These are phyloP conservation scores for Acleris cristana DNA, from an alignment of 2,888 invertebrate genomes.

Conservation along the genomic window DNA sequence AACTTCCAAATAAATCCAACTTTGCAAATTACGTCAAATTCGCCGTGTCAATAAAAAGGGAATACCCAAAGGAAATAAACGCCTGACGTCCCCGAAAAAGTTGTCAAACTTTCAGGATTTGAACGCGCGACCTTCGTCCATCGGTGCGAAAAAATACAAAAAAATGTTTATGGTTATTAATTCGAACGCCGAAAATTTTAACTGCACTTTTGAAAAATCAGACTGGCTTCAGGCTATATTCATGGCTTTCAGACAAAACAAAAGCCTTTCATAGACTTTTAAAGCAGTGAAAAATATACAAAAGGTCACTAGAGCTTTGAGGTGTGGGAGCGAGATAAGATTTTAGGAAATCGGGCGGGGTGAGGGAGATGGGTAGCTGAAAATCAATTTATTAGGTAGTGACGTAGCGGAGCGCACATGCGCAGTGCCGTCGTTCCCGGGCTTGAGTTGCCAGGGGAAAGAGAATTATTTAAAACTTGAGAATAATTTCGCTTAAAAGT, in stretches of 20 bases:
- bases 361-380: constrained; percentile 68
- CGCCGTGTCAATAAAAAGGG: constrained; percentile 19
- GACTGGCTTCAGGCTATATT: constrained; percentile 59
- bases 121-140: constrained; percentile 8
- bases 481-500: neutral
- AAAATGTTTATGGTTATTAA: neutral
- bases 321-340: constrained; percentile 60
- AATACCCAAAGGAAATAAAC: constrained; percentile 13
- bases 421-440: constrained; percentile 69
- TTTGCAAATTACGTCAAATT: constrained; percentile 11
- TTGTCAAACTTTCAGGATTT: constrained; percentile 10
- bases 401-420: constrained; percentile 80
- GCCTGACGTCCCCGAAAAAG: constrained; percentile 3
- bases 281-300: constrained; percentile 74
- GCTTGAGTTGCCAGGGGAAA: constrained; percentile 63
- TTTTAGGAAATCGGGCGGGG: constrained; percentile 44
- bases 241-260: constrained; percentile 72
- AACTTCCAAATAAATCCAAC: neutral
- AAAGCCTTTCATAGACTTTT: constrained; percentile 70
- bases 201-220: constrained; percentile 56
- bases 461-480: constrained; percentile 32
- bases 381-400: constrained; percentile 84
- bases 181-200: constrained; percentile 9
- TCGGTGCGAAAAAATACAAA: neutral
- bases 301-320: constrained; percentile 78